Percentiles rank a stretch among this genome's conserved stretches.
These are phyloP conservation scores for Pardosa pseudoannulata DNA, from an alignment of 2,888 invertebrate species.

Conservation along the genomic window DNA sequence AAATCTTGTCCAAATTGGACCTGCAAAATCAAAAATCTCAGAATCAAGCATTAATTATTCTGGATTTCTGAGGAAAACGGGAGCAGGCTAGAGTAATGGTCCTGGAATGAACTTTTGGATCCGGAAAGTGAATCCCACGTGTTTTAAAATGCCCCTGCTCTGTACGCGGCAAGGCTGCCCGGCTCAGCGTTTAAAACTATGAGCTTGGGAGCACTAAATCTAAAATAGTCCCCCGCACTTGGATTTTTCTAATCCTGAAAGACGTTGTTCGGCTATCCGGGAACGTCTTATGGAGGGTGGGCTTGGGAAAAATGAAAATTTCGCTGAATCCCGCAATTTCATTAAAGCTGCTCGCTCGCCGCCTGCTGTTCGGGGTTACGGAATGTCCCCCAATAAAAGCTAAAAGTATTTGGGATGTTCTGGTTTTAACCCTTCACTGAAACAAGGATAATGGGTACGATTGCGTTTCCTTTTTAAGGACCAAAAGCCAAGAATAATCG, in stretches of 20 bases:
- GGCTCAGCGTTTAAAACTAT: constrained; percentile 54
- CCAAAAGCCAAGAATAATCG: neutral
- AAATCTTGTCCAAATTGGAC: constrained; percentile 23
- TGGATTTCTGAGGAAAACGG: constrained; percentile 36
- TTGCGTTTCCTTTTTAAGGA: neutral
- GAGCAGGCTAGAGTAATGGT: constrained; percentile 45
- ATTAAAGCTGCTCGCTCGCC: constrained; percentile 50
- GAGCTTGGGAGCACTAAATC: constrained; percentile 63
- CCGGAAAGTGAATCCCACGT: constrained; percentile 53
- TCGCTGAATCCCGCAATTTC: constrained; percentile 68
- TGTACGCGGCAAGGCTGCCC: constrained; percentile 5
- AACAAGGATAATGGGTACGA: neutral
- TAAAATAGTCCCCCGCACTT: constrained; percentile 64
- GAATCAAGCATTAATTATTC: constrained; percentile 68
- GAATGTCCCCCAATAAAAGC: constrained; percentile 64
- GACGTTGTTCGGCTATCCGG: constrained; percentile 34
- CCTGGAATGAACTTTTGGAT: constrained; percentile 62
- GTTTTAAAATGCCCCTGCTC: constrained; percentile 47
- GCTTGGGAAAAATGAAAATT: constrained; percentile 62
- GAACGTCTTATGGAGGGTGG: constrained; percentile 26
- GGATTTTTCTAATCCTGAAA: constrained; percentile 47
- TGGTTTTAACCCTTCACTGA: constrained; percentile 46
- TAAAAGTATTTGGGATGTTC: constrained; percentile 57
- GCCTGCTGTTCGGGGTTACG: constrained; percentile 11
- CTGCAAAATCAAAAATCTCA: constrained; percentile 32